These are phyloP conservation scores for Steatocranus sp. DNA, from an alignment of 2,797 vertebrate species.

Conservation along the genomic window DNA sequence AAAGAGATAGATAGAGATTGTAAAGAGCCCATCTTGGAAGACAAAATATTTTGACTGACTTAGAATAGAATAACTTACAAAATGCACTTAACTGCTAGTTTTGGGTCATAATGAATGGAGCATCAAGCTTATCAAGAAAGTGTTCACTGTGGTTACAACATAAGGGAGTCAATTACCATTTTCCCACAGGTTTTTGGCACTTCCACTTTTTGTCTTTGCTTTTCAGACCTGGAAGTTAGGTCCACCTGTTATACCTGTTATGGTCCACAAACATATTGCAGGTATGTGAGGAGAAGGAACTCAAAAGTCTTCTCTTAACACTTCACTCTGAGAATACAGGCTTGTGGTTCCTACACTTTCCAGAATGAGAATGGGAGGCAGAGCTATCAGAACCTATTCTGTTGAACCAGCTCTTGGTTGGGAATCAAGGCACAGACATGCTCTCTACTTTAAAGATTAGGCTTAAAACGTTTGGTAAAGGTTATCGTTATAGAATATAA, in stretches of 20 bases:
- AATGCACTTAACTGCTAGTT: background rate
- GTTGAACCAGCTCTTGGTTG: background rate
- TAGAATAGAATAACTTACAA: background rate
- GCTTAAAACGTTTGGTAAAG: background rate
- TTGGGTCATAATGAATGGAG: background rate
- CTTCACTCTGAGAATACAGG: background rate
- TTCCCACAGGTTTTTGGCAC: background rate
- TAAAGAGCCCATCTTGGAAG: background rate
- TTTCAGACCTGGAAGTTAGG: background rate
- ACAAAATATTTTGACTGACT: background rate
- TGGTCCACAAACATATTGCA: background rate
- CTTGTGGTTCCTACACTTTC: background rate
- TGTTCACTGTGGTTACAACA: background rate
- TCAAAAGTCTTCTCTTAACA: background rate
- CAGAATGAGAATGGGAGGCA: background rate
- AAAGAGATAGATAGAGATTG: background rate
- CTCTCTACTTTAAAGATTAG: background rate
- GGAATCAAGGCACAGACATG: background rate
- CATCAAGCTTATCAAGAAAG: background rate
- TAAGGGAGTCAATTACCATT: background rate
- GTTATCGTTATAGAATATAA: background rate
- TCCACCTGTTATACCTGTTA: background rate
- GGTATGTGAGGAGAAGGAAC: background rate
- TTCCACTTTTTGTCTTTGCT: background rate
- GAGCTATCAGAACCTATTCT: background rate